These are phyloP conservation scores for Copidosoma aretas DNA, from an alignment of 2,888 invertebrate species.

Conservation along the genomic window DNA sequence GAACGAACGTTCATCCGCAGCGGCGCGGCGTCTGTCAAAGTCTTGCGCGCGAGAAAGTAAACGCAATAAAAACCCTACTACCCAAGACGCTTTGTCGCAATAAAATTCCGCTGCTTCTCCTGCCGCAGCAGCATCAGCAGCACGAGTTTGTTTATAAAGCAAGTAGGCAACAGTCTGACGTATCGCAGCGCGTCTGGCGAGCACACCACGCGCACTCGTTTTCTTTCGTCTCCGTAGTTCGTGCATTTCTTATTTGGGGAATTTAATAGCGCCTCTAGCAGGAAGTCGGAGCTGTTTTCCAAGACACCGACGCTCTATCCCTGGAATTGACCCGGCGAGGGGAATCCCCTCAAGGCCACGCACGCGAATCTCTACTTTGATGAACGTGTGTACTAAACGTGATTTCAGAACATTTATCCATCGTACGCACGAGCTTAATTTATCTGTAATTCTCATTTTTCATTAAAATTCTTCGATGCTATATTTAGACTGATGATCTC, in stretches of 20 bases:
- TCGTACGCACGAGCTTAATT: too few species aligned
- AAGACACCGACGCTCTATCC: slow-evolving; percentile 6
- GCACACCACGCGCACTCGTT: slow-evolving; percentile 6
- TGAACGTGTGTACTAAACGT: too few species aligned
- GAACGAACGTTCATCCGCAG: background rate
- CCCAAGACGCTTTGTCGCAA: too few species aligned
- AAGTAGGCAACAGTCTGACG: slow-evolving; percentile 6
- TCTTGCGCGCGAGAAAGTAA: slow-evolving; percentile 11
- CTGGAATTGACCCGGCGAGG: background rate
- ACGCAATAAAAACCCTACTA: slow-evolving; percentile 3
- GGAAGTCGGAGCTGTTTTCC: slow-evolving; percentile 17
- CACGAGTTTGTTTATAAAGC: slow-evolving; percentile 29
- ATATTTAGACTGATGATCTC: too few species aligned
- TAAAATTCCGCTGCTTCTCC: too few species aligned
- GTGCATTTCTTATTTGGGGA: background rate
- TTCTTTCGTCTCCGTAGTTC: slow-evolving; percentile 19
- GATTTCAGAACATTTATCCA: too few species aligned
- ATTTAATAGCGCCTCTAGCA: background rate
- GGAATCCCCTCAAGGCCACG: too few species aligned
- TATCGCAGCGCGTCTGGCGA: slow-evolving; percentile 22
- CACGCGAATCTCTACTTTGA: too few species aligned
- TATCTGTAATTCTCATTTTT: too few species aligned
- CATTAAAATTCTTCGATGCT: too few species aligned
- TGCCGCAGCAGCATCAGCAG: slow-evolving; percentile 21
- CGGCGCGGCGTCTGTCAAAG: slow-evolving; percentile 49